phyloP scores from a whole-genome alignment of 2,888 invertebrate species.

The Aleiodes leptofemur region DNA sequence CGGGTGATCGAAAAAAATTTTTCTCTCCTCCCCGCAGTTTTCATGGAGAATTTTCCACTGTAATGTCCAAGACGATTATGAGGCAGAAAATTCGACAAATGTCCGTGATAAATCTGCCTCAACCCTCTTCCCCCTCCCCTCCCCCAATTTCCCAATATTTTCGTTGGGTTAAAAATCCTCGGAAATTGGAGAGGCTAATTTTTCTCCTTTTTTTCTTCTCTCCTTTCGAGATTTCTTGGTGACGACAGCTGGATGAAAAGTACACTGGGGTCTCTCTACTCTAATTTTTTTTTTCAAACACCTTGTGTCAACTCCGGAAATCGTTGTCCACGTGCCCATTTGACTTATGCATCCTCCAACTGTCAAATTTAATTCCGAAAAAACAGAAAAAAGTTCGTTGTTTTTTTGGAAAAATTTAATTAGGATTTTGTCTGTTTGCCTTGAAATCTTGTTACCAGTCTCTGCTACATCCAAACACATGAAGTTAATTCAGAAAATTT shows the following conservation, averaged over 20 bases:
- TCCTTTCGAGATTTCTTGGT: slow-evolving; percentile 1
- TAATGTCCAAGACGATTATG: background rate
- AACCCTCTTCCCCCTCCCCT: no score
- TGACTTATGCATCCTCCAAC: slow-evolving; percentile 44
- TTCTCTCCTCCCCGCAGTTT: background rate
- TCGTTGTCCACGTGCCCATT: slow-evolving; percentile 35
- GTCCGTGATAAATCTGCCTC: background rate
- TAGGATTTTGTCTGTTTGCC: no score
- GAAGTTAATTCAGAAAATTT: no score
- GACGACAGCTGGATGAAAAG: slow-evolving; percentile 40
- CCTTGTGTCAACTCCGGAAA: slow-evolving; percentile 42
- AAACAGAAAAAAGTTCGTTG: background rate
- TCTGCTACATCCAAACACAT: no score
- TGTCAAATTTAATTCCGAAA: slow-evolving; percentile 38
- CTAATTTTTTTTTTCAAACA: slow-evolving; percentile 25
- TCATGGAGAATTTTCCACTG: background rate
- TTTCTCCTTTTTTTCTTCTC: background rate
- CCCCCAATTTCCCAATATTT: background rate
- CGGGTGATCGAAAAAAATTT: background rate
- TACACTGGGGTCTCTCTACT: background rate
- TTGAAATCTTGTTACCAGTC: no score
- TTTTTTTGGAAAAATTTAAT: no score
- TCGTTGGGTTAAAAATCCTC: background rate
- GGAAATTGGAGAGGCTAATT: background rate
- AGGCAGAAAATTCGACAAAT: background rate